Percentiles rank a stretch among this genome's conserved stretches.
These are phyloP conservation scores for Formica selysi DNA, from an alignment of 1,140 invertebrate species.

Conservation along the genomic window DNA sequence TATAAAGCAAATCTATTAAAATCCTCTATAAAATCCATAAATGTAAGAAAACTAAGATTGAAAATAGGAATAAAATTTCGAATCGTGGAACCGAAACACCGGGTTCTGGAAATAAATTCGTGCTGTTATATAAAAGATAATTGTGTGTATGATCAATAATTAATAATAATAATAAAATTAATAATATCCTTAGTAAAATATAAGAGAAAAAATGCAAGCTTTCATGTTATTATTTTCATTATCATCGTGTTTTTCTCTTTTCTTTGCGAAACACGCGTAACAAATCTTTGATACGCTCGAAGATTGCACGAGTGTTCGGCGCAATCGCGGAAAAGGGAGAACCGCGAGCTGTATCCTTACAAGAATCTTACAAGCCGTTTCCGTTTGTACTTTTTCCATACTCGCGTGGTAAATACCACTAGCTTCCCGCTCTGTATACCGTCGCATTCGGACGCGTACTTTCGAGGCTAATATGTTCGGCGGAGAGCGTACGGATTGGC, in stretches of 20 bases:
- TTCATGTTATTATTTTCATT: not conserved
- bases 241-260: not conserved
- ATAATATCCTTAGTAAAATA: not conserved
- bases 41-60: no score
- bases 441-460: slow-evolving; percentile 41
- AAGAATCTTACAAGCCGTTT: slow-evolving; percentile 16
- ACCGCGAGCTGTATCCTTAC: not conserved
- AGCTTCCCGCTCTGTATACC: not conserved
- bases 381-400: no score
- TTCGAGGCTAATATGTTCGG: slow-evolving; percentile 54
- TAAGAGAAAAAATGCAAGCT: not conserved
- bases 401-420: not conserved
- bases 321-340: no score
- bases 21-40: no score
- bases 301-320: not conserved
- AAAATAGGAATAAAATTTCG: no score
- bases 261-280: not conserved
- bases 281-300: not conserved
- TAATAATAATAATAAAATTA: not conserved
- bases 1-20: no score
- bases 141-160: no score
- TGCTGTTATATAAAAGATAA: not conserved
- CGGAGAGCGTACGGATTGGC: slow-evolving; percentile 42
- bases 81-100: no score
- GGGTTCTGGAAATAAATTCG: not conserved